Conservation (phyloP, 2,113 vertebrate genomes). For the Trematocara macrostoma region DNA sequence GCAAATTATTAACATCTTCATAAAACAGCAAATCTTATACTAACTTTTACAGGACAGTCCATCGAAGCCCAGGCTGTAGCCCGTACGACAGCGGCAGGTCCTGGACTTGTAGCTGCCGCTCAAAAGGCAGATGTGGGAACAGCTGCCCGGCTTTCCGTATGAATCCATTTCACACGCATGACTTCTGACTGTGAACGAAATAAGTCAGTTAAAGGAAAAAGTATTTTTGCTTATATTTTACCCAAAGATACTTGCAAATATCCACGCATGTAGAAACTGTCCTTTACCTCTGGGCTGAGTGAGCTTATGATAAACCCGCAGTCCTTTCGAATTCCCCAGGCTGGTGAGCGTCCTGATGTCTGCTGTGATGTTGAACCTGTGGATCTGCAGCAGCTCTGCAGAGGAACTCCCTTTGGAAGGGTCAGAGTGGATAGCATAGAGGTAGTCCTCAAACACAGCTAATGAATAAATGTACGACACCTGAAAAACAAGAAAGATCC, state of each 20-base stretch:
- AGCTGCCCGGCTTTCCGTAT: slow-evolving; percentile 84
- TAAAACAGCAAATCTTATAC: slow-evolving; percentile 47
- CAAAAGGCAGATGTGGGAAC: slow-evolving; percentile 91
- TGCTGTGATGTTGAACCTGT: slow-evolving; percentile 85
- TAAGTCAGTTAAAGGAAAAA: background rate
- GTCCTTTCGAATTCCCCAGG: slow-evolving; percentile 74
- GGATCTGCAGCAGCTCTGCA: slow-evolving; percentile 81
- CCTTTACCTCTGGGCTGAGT: slow-evolving; percentile 84
- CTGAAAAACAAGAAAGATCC: slow-evolving; percentile 65
- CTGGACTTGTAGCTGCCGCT: slow-evolving; percentile 90
- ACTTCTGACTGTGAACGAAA: slow-evolving; percentile 77
- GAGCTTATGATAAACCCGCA: slow-evolving; percentile 89
- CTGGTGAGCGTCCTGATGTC: slow-evolving; percentile 75
- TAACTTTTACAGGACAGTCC: slow-evolving; percentile 95
- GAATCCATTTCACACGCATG: slow-evolving; percentile 86
- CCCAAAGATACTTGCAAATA: background rate
- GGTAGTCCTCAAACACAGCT: slow-evolving; percentile 90
- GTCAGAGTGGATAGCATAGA: slow-evolving; percentile 84
- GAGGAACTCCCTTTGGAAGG: slow-evolving; percentile 55
- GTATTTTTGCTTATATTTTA: background rate
- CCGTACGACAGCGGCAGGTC: slow-evolving; percentile 90
- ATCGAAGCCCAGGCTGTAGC: slow-evolving; percentile 85
- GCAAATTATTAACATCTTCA: background rate
- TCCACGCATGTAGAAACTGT: background rate
- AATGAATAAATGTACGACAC: slow-evolving; percentile 85